These are phyloP conservation scores for Blera fallax DNA, from an alignment of 2,888 invertebrate species.

Conservation along the genomic window DNA sequence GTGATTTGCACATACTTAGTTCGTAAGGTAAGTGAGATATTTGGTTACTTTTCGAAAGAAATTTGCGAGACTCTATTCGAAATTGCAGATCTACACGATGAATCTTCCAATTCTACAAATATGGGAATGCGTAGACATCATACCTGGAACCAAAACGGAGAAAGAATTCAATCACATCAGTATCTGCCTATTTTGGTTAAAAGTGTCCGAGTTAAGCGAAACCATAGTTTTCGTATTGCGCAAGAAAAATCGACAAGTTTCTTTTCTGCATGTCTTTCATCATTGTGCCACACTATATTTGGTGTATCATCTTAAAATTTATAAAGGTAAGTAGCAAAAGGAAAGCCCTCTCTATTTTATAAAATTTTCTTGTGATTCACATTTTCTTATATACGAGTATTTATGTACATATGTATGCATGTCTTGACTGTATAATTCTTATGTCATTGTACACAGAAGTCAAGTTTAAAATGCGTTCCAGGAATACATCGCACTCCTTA, in stretches of 20 bases:
- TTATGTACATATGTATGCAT: no score
- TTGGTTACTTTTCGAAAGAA: neutral
- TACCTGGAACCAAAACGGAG: conserved; percentile 59
- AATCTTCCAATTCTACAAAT: conserved; percentile 73
- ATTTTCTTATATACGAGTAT: no score
- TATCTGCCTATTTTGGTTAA: conserved; percentile 86
- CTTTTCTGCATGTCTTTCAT: conserved; percentile 89
- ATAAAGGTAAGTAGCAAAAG: conserved; percentile 84
- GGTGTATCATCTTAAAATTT: conserved; percentile 85
- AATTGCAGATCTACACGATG: conserved; percentile 74
- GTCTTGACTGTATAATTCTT: no score
- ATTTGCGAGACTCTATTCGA: neutral
- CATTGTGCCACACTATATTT: conserved; percentile 85
- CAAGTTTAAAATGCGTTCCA: no score
- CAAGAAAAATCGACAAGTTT: conserved; percentile 87
- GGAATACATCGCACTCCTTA: no score
- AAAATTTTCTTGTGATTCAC: no score
- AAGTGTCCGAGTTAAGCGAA: conserved; percentile 86
- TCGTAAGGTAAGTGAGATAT: conserved; percentile 74
- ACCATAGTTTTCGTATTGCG: conserved; percentile 88
- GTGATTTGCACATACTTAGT: conserved; percentile 76
- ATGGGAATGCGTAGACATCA: conserved; percentile 74
- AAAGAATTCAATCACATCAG: conserved; percentile 79
- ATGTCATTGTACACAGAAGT: no score
- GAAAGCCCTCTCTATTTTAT: neutral